Evolutionary conservation across 2,888 invertebrate species (phyloP), one percentile per base, ranked within the genome.

Genomic region (Tipula confusa): DNA sequence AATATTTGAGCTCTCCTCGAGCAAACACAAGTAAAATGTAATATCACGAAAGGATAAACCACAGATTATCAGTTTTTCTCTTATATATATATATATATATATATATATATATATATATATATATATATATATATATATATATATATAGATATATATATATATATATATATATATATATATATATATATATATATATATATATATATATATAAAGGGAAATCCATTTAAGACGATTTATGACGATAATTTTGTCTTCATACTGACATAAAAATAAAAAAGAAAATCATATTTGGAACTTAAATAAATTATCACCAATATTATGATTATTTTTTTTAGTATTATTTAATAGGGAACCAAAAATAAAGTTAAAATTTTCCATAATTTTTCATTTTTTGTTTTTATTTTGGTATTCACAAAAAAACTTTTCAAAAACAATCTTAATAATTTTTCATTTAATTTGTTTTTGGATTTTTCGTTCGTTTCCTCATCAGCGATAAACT

Each of bases 301-400:
- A 18, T 64, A 24, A 64, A 64, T 64, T 64, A 64, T 64, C 24
- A 64, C 64, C 18, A 64, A 64, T 64, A 64, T 64, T 64, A 64
- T 64, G 18, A 64, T 64, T 18, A 64, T 64, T 64, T 24, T 24
- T 64, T 64, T 64, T 64, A 64, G 18, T 64, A 64, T 64, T 64
- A 64, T 64, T 48, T 64, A 24, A 64, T 64, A 64, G 24, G 64
- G 24, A 64, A 64, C 7, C n/a, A 24, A 64, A 64, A 64, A 24
- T 64, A 64, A 64, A 64, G 18, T 64, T 64, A 24, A 64, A 64
- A 64, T 64, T n/a, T 64, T 64, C 24, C 24, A 24, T 43, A 6
- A 64, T 64, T 64, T 64, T 64, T 64, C 24, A 64, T 64, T 64
- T 64, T n/a, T n/a, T n/a, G n/a, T n/a, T n/a, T n/a, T n/a, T n/a